phyloP scores from a whole-genome alignment of 2,888 invertebrate species.

The Matsumyia berberina region DNA sequence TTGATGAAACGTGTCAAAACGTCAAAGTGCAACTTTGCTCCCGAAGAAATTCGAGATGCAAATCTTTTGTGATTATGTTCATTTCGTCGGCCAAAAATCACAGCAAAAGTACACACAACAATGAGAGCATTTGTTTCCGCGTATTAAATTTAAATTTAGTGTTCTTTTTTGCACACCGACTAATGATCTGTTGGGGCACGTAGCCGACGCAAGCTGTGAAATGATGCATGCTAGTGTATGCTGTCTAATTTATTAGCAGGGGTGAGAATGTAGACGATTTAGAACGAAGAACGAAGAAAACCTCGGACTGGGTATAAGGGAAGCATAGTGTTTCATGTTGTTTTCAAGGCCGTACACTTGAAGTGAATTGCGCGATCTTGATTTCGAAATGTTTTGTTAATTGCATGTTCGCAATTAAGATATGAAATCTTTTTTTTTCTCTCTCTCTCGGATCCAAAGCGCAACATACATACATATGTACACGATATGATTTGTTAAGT shows the following conservation, averaged over 20 bases:
- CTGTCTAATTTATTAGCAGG: constrained; percentile 45
- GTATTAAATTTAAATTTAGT: constrained; percentile 65
- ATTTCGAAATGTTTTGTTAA: constrained; percentile 50
- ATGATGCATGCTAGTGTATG: constrained; percentile 54
- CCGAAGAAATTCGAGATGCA: constrained; percentile 49
- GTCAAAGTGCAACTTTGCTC: constrained; percentile 9
- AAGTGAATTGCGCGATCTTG: constrained; percentile 55
- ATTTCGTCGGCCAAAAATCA: constrained; percentile 27
- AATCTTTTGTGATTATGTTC: constrained; percentile 26
- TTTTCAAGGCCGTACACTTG: constrained; percentile 58
- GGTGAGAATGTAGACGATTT: constrained; percentile 34
- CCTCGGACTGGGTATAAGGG: constrained; percentile 28
- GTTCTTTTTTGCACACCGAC: constrained; percentile 12
- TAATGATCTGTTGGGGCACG: constrained; percentile 64
- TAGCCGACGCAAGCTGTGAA: constrained; percentile 57
- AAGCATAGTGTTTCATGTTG: constrained; percentile 48
- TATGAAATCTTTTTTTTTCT: constrained; percentile 4
- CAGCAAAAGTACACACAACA: constrained; percentile 22
- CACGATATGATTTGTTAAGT: not conserved
- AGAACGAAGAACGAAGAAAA: not conserved
- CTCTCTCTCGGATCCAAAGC: not conserved
- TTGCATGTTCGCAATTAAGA: constrained; percentile 47
- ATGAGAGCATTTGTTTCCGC: constrained; percentile 64
- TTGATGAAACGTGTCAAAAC: constrained; percentile 52
- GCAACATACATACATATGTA: constrained; percentile 5